Evolutionary conservation across 92 coral and sea anemone genomes (phyloP).

Genomic region (Ricordea florida): DNA sequence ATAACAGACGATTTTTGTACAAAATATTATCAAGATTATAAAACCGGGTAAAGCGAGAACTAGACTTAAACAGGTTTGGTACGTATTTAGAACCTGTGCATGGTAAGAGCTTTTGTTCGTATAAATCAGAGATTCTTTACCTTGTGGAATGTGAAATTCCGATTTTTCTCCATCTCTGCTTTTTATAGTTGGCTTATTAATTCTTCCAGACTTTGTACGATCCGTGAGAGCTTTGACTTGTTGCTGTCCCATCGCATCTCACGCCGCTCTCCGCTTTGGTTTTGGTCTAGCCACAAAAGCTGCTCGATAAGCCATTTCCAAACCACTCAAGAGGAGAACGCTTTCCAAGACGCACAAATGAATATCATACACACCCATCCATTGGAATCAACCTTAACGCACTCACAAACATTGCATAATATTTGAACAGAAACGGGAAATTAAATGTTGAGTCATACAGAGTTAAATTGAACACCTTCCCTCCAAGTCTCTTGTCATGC

Average conservation of each 20-base stretch:
- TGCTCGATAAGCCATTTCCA: not conserved
- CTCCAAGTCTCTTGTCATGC: slow-evolving; percentile 47
- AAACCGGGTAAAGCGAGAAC: too few relatives aligned
- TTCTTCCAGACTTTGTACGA: slow-evolving; percentile 27
- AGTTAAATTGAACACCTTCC: slow-evolving; percentile 16
- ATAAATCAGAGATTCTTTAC: too few relatives aligned
- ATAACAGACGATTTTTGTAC: too few relatives aligned
- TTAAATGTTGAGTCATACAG: not conserved
- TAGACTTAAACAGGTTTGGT: too few relatives aligned
- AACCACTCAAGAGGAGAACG: too few relatives aligned
- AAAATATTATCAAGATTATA: too few relatives aligned
- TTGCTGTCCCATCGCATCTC: slow-evolving; percentile 38
- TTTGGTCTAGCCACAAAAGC: not conserved
- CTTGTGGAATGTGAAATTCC: slow-evolving; percentile 10
- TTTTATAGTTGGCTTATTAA: not conserved
- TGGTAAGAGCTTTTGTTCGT: too few relatives aligned
- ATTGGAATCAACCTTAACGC: not conserved
- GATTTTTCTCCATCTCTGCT: slow-evolving; percentile 29
- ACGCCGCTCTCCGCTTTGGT: not conserved
- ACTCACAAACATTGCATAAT: not conserved
- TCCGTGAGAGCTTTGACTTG: slow-evolving; percentile 31
- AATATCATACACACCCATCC: not conserved
- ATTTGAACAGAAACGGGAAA: not conserved
- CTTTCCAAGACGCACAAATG: too few relatives aligned
- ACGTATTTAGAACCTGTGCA: too few relatives aligned